These are phyloP conservation scores for Fulica atra DNA, from an alignment of 2,113 vertebrate species.

Conservation along the genomic window DNA sequence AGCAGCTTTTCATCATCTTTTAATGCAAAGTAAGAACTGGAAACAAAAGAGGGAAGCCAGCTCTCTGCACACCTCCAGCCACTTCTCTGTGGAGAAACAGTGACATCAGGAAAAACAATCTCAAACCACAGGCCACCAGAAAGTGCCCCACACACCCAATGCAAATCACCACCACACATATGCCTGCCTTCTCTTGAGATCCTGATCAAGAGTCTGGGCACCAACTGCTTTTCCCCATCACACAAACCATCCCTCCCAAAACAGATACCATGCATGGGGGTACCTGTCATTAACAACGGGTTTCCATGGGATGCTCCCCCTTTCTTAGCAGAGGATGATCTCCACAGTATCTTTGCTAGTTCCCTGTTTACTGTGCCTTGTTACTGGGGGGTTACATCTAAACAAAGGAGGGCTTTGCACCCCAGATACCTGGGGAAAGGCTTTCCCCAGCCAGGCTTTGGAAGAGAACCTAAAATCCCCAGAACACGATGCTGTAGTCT, in stretches of 20 bases:
- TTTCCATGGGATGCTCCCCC: neutral
- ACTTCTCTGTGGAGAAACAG: neutral
- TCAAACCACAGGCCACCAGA: neutral
- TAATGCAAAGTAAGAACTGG: constrained; percentile 3
- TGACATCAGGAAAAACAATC: neutral
- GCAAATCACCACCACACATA: neutral
- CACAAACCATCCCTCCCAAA: neutral
- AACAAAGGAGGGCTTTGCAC: neutral
- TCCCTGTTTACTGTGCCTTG: neutral
- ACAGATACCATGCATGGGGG: fast-evolving
- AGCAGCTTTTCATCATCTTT: constrained; percentile 21
- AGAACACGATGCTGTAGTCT: neutral
- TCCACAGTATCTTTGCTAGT: neutral
- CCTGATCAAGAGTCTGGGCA: neutral
- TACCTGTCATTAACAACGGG: neutral
- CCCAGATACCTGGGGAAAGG: neutral
- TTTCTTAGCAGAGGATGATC: neutral
- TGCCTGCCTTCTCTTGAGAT: neutral
- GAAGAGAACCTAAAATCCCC: neutral
- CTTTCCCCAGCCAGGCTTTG: neutral
- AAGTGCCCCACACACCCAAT: neutral
- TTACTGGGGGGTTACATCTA: neutral
- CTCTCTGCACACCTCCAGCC: neutral
- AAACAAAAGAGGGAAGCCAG: constrained; percentile 8
- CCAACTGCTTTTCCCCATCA: neutral